Conservation (phyloP, 2,888 invertebrate species). For the Pyrrhosoma nymphula region DNA sequence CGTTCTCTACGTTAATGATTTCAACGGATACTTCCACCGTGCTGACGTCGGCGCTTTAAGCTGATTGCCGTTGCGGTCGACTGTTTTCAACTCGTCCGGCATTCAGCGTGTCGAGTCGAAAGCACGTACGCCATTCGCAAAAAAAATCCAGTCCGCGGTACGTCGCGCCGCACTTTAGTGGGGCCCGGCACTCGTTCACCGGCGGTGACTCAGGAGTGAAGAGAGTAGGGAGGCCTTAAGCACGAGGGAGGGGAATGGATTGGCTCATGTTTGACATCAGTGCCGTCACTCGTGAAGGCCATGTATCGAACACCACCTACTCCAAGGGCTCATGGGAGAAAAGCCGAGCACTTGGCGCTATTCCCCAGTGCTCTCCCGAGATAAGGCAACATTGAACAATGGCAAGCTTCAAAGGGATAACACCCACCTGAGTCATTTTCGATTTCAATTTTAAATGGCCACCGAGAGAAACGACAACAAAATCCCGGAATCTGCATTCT, state of each 20-base stretch:
- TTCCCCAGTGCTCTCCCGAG: too few relatives aligned
- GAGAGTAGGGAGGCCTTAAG: neutral
- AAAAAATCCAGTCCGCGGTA: neutral
- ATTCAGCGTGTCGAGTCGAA: neutral
- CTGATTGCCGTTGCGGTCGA: neutral
- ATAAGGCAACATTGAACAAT: too few relatives aligned
- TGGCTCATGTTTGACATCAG: too few relatives aligned
- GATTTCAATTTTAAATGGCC: too few relatives aligned
- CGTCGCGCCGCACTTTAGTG: neutral
- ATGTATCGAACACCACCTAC: too few relatives aligned
- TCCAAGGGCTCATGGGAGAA: too few relatives aligned
- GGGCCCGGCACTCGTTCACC: neutral
- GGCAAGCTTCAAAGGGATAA: too few relatives aligned
- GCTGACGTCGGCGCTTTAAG: neutral
- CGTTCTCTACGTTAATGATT: neutral
- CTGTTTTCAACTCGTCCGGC: neutral
- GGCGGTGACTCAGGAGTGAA: neutral
- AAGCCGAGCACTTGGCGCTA: too few relatives aligned
- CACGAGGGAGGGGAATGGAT: neutral
- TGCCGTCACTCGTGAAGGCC: too few relatives aligned
- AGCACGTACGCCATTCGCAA: neutral
- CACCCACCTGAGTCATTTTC: too few relatives aligned
- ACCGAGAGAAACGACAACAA: too few relatives aligned
- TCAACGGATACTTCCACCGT: neutral
- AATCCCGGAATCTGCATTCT: too few relatives aligned